Evolutionary conservation across 2,797 vertebrate species (phyloP).

Genomic region (Astyanax mexicanus): DNA sequence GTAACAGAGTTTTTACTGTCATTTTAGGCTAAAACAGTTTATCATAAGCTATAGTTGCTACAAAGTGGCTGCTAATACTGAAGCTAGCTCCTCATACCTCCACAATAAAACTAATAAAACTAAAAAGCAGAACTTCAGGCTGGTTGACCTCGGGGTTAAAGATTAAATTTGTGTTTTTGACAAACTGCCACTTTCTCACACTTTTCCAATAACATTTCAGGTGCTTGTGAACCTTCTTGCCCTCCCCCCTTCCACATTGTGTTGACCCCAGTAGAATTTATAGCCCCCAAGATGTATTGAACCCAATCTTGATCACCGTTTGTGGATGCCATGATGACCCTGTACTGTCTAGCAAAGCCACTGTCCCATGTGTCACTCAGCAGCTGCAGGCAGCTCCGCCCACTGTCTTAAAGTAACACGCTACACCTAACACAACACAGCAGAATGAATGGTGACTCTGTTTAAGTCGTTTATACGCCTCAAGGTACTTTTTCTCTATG

Average conservation of each 20-base stretch:
- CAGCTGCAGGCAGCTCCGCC: conserved; percentile 85
- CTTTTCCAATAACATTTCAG: not conserved
- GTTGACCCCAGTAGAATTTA: not conserved
- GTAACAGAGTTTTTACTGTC: too few relatives aligned
- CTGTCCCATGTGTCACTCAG: conserved; percentile 52
- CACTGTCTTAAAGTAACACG: conserved; percentile 46
- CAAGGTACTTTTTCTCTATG: conserved; percentile 79
- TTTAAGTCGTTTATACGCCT: conserved; percentile 73
- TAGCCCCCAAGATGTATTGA: not conserved
- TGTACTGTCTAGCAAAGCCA: not conserved
- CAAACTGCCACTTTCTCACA: not conserved
- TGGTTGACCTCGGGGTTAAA: too few relatives aligned
- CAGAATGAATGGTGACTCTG: conserved; percentile 20
- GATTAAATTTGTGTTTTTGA: too few relatives aligned
- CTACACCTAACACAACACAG: conserved; percentile 56
- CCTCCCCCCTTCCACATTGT: not conserved
- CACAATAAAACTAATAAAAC: too few relatives aligned
- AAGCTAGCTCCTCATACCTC: too few relatives aligned
- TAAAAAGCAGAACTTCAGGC: too few relatives aligned
- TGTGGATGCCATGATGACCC: not conserved
- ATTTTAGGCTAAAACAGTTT: too few relatives aligned
- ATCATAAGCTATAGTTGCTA: too few relatives aligned
- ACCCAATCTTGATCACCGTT: not conserved
- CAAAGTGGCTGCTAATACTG: too few relatives aligned
- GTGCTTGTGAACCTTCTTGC: not conserved